Percentiles rank a stretch among this genome's conserved stretches.
Evolutionary conservation across 2,888 invertebrate genomes (phyloP).

Genomic region (Uropetala carovei): DNA sequence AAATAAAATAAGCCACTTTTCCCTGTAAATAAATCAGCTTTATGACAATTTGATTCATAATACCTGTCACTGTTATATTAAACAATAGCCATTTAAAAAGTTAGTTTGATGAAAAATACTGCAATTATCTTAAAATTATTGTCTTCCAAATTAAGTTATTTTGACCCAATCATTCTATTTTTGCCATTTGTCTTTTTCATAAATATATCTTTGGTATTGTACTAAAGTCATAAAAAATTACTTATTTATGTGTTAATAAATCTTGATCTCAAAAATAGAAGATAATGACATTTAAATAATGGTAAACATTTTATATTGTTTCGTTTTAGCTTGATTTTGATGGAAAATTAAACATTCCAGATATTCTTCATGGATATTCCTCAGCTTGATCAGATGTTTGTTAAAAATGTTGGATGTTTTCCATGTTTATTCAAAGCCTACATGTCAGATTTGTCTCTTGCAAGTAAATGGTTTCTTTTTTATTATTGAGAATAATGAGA

Average conservation of each 20-base stretch:
- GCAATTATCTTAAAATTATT: background rate
- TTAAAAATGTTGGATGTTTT: too few relatives aligned
- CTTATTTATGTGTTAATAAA: slow-evolving; percentile 23
- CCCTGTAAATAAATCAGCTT: background rate
- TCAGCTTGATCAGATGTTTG: too few relatives aligned
- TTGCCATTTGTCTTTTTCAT: background rate
- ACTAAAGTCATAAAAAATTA: slow-evolving; percentile 11
- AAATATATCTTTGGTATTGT: background rate
- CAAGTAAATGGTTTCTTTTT: too few relatives aligned
- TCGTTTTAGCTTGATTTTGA: slow-evolving; percentile 23
- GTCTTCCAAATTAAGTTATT: background rate
- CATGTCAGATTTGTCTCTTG: too few relatives aligned
- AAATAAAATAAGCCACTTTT: background rate
- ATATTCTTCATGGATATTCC: too few relatives aligned
- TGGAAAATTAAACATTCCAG: background rate
- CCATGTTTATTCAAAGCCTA: too few relatives aligned
- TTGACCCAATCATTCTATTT: background rate
- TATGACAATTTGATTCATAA: background rate
- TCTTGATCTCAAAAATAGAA: slow-evolving; percentile 23
- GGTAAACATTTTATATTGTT: background rate
- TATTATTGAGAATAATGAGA: too few relatives aligned
- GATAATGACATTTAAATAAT: slow-evolving; percentile 4
- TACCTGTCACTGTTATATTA: background rate
- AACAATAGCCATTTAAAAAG: background rate
- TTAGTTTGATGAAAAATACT: background rate